These are phyloP conservation scores for Tragelaphus oryx DNA, from an alignment of 2,797 vertebrate genomes.

Conservation along the genomic window DNA sequence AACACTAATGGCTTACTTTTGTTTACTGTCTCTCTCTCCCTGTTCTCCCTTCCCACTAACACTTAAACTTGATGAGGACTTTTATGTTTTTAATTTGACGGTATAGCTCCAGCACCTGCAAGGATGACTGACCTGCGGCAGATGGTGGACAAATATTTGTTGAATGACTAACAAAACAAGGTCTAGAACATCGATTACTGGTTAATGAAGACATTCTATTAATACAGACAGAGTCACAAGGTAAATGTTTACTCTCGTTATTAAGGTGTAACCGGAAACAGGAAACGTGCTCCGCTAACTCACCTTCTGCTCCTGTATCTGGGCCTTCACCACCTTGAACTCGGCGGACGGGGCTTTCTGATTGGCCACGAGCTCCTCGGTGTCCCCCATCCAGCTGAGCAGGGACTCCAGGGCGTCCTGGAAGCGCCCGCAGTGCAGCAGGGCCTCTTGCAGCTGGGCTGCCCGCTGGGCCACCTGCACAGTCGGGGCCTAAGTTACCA, in stretches of 20 bases:
- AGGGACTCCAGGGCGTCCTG: conserved; percentile 98
- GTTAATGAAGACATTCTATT: background rate
- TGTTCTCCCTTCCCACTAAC: background rate
- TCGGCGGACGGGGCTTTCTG: conserved; percentile 97
- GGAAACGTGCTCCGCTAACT: conserved; percentile 45
- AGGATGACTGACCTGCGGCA: background rate
- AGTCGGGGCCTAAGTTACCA: background rate
- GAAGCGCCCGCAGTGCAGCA: conserved; percentile 96
- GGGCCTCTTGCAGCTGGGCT: conserved; percentile 95
- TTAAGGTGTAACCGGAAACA: background rate
- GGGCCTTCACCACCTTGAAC: conserved; percentile 99
- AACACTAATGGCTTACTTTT: background rate
- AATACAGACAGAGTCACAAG: background rate
- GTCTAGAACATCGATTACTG: background rate
- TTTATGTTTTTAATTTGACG: background rate
- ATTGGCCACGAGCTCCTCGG: conserved; percentile 96
- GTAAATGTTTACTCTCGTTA: background rate
- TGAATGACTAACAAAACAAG: conserved; percentile 19
- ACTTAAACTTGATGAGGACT: background rate
- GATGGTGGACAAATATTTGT: background rate
- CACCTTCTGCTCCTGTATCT: conserved; percentile 99
- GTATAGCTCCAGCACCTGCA: background rate
- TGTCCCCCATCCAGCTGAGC: conserved; percentile 97
- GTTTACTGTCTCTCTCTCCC: background rate
- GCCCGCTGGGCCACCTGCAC: conserved; percentile 94